Evolutionary conservation across 2,113 vertebrate species (phyloP).

Genomic region (Argyrosomus japonicus): DNA sequence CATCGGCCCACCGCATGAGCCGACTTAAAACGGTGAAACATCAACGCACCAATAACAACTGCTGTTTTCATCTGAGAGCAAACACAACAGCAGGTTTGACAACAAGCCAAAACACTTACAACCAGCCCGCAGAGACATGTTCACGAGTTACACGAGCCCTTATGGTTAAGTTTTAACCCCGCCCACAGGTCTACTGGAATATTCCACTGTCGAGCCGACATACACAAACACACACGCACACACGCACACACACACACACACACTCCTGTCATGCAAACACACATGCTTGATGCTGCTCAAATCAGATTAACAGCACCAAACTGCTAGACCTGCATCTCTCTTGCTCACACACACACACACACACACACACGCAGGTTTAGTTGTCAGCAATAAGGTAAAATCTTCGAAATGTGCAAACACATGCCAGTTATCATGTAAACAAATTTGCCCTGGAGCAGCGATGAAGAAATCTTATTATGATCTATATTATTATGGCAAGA

Average conservation of each 20-base stretch:
- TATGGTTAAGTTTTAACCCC: not conserved
- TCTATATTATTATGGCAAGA: not conserved
- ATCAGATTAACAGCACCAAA: constrained; percentile 9
- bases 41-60: not conserved
- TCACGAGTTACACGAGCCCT: not conserved
- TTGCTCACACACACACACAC: not conserved
- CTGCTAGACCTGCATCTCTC: not conserved
- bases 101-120: not conserved
- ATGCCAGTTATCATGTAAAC: not conserved
- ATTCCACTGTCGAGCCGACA: constrained; percentile 50
- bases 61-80: not conserved
- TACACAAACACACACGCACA: not conserved
- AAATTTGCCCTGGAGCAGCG: not conserved
- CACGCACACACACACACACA: not conserved
- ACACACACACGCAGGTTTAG: not conserved
- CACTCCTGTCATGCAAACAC: not conserved
- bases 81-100: constrained; percentile 9
- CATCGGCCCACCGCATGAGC: not conserved
- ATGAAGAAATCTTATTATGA: not conserved
- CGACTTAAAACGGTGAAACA: not conserved
- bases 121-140: constrained; percentile 24
- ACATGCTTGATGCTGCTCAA: constrained; percentile 43
- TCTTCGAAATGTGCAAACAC: not conserved
- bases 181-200: constrained; percentile 50
- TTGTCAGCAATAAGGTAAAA: not conserved